phyloP scores from a whole-genome alignment of 2,888 invertebrate genomes.

The Heliconius ethilla region DNA sequence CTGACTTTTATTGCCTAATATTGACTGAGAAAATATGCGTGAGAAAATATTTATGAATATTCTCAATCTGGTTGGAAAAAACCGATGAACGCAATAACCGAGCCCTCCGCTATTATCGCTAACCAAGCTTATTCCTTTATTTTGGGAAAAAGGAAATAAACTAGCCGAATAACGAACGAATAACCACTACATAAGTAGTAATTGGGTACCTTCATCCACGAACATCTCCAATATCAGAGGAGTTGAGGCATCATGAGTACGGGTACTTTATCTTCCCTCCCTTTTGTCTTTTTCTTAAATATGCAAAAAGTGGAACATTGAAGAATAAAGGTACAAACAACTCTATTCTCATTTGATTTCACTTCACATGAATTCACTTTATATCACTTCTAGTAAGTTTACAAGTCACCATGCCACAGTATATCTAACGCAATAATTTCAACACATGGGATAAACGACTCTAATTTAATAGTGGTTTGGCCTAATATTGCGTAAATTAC shows the following conservation, averaged over 20 bases:
- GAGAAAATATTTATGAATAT: too few relatives aligned
- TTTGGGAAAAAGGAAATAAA: background rate
- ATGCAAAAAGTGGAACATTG: too few relatives aligned
- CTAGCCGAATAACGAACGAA: too few relatives aligned
- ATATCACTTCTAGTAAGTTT: slow-evolving; percentile 13
- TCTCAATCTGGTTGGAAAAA: background rate
- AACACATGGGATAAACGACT: slow-evolving; percentile 40
- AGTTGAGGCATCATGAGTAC: background rate
- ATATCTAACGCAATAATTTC: slow-evolving; percentile 37
- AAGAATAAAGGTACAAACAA: too few relatives aligned
- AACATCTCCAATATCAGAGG: background rate
- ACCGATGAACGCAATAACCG: too few relatives aligned
- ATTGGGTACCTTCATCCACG: background rate
- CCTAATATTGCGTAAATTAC: slow-evolving; percentile 42
- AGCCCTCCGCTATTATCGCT: background rate
- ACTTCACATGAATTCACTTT: background rate
- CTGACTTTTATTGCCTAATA: too few relatives aligned
- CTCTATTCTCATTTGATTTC: too few relatives aligned
- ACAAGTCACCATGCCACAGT: slow-evolving; percentile 32
- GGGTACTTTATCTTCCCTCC: too few relatives aligned
- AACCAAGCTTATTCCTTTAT: background rate
- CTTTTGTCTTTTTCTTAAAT: too few relatives aligned
- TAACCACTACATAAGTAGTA: background rate
- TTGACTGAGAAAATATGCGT: too few relatives aligned
- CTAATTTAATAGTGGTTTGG: slow-evolving; percentile 40